Conservation (phyloP, 2,797 vertebrate species). For the Coendou prehensilis region DNA sequence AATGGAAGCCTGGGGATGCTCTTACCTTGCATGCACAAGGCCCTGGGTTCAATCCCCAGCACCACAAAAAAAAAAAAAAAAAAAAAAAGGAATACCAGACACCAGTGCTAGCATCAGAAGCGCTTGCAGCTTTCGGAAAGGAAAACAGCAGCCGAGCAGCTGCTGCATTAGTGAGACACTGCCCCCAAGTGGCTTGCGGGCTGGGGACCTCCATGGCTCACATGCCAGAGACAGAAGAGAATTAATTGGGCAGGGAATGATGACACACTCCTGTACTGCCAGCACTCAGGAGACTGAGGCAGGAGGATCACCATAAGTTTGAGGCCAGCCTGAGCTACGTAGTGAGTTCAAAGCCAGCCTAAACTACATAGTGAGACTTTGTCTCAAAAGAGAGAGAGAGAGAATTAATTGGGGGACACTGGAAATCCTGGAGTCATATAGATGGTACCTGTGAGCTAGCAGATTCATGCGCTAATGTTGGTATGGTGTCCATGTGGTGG, state of each 20-base stretch:
- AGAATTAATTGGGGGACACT: neutral
- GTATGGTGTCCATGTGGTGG: neutral
- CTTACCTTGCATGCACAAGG: neutral
- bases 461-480: neutral
- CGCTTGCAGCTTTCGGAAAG: neutral
- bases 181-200: slow-evolving; percentile 77
- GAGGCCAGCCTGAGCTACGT: neutral
- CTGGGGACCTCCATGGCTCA: neutral
- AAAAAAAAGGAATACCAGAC: neutral
- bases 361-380: neutral
- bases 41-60: neutral
- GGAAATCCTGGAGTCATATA: neutral
- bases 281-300: neutral
- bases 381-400: neutral
- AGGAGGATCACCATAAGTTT: neutral
- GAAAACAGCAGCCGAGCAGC: neutral
- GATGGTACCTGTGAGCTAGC: neutral
- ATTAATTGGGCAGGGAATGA: neutral
- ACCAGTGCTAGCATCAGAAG: neutral
- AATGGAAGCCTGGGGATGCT: neutral
- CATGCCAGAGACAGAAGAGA: neutral
- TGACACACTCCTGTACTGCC: neutral
- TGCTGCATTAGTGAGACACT: slow-evolving; percentile 64
- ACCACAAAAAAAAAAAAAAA: neutral
- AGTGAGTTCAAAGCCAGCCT: neutral